phyloP scores from a whole-genome alignment of 2,113 vertebrate species.

The Penelope pileata region DNA sequence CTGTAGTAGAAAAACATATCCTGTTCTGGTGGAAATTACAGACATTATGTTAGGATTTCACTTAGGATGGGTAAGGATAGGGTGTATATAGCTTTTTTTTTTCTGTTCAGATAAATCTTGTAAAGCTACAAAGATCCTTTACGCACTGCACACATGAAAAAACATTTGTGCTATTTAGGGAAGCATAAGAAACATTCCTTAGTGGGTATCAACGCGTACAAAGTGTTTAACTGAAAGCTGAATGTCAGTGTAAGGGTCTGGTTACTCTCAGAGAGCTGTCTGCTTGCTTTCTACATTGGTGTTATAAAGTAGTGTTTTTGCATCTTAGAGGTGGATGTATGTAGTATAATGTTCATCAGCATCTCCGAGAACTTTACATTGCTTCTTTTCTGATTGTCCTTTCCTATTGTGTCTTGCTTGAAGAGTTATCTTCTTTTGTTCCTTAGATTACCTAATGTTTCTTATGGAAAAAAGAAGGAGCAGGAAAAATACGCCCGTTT shows the following conservation, averaged over 20 bases:
- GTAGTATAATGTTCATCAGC: background rate
- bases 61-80: background rate
- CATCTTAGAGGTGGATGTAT: background rate
- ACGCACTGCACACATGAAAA: background rate
- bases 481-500: background rate
- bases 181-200: background rate
- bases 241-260: background rate
- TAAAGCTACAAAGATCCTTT: background rate
- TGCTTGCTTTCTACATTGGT: background rate
- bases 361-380: background rate
- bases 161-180: background rate
- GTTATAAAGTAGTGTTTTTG: background rate
- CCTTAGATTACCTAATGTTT: background rate
- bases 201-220: background rate
- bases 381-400: conserved; percentile 47
- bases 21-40: background rate
- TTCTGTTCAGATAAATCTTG: background rate
- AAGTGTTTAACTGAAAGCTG: background rate
- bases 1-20: background rate
- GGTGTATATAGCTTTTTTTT: background rate
- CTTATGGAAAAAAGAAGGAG: background rate
- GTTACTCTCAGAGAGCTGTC: background rate
- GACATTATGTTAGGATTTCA: background rate
- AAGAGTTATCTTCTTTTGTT: background rate
- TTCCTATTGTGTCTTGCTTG: conserved; percentile 28